Base-by-base conservation (phyloP, 2,113 vertebrate genomes). In the Pholis gunnellus region DNA sequence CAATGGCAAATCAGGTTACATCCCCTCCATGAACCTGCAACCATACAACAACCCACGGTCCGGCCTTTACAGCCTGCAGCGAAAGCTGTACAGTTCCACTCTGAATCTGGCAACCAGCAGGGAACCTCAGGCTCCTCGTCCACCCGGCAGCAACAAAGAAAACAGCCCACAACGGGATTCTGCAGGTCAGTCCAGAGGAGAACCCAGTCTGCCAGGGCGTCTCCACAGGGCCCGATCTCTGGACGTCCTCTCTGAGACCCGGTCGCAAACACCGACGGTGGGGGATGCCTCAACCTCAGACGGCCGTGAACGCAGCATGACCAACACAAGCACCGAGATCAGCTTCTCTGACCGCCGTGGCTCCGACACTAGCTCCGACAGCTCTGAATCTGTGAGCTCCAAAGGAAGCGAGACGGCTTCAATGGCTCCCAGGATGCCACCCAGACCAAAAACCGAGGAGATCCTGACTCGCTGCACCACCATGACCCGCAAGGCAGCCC, bases 401-500 rank as follows among this genome's bases (percentile, higher is more conserved):
- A 61, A n/a, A 9, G 11, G 44, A 48, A 31, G 1, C 4, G 0
- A 82, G 50, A 25, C 72, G 0, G 0, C 69, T 0, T 7, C 7
- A 0, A 4, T 7, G 0, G 6, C 4, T 3, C 97, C 97, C 27
- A 79, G 15, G 22, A 88, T 99, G 6, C 98, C 97, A 0, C 36
- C 73, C 0, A 94, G 96, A 3, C 98, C 97, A 17, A 92, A 83
- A 0, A 42, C 75, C 0, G 94, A 92, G 0, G 95, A 97, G 91
- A 98, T 99, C 88, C 94, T 96, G 54, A 93, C 88, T 63, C 94
- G 89, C 40, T 99, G 98, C 91, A 96, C 95, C 82, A 96, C 96
- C 0, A 17, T 96, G 78, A 99, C 98, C 0, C 95, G 94, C 44
- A 95, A 95, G 7, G 96, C 96, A 0, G 60, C 94, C 7, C 60